phyloP scores from a whole-genome alignment of 1,140 invertebrate genomes.

The Lasioglossum baleicum region DNA sequence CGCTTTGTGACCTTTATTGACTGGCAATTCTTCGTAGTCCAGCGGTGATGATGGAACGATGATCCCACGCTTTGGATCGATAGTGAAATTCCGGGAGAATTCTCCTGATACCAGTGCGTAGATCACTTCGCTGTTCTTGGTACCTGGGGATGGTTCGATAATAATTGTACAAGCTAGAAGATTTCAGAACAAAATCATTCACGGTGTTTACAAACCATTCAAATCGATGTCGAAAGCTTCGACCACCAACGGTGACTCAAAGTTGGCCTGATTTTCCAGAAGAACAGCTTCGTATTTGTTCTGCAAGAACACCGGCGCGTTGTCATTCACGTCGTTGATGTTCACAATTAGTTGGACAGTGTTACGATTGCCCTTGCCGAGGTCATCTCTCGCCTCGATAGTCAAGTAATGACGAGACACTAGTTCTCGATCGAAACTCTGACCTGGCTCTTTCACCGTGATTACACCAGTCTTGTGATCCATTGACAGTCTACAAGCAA shows the following conservation, averaged over 20 bases:
- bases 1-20: conserved; percentile 81
- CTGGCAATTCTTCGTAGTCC: conserved; percentile 89
- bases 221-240: conserved; percentile 93
- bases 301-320: conserved; percentile 90
- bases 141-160: conserved; percentile 80
- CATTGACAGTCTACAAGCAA: conserved; percentile 85
- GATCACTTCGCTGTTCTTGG: conserved; percentile 90
- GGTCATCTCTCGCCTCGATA: conserved; percentile 93
- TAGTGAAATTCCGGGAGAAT: conserved; percentile 88
- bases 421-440: conserved; percentile 92
- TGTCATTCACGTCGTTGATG: conserved; percentile 94
- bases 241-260: conserved; percentile 88
- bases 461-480: conserved; percentile 91
- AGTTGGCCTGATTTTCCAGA: conserved; percentile 89
- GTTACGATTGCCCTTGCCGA: conserved; percentile 92
- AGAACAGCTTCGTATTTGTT: conserved; percentile 91
- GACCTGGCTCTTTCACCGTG: conserved; percentile 87
- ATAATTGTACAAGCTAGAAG: too few species aligned
- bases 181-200: conserved; percentile 65
- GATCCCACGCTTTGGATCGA: conserved; percentile 87
- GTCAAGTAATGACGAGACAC: conserved; percentile 93
- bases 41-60: conserved; percentile 85
- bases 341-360: conserved; percentile 92
- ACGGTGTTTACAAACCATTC: conserved; percentile 84
- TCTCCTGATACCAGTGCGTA: conserved; percentile 90